Evolutionary conservation across 2,113 vertebrate genomes (phyloP).

Genomic region (Heteronetta atricapilla): DNA sequence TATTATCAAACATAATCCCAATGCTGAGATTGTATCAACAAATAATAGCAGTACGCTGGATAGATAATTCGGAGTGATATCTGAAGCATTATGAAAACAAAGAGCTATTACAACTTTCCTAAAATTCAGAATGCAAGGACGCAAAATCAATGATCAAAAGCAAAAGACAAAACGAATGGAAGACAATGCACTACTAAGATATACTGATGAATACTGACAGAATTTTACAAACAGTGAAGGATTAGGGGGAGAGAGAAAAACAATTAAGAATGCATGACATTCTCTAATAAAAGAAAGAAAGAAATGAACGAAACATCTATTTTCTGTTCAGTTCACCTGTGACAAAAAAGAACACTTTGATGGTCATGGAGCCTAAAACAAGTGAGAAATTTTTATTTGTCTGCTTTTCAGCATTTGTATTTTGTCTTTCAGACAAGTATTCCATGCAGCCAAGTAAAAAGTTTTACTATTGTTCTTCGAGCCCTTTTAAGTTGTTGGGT

Average conservation of each 20-base stretch:
- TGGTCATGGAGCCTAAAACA: neutral
- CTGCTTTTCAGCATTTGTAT: conserved; percentile 50
- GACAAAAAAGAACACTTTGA: conserved; percentile 42
- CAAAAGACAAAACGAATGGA: neutral
- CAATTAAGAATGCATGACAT: neutral
- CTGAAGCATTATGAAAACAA: neutral
- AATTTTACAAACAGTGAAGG: neutral
- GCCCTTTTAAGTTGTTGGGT: neutral
- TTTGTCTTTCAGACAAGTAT: conserved; percentile 63
- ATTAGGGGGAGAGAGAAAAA: neutral
- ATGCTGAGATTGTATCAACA: neutral
- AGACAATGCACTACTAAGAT: neutral
- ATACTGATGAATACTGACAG: neutral
- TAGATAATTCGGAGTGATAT: neutral
- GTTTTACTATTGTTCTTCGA: conserved; percentile 32
- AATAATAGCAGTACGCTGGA: neutral
- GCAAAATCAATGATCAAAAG: neutral
- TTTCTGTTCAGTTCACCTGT: conserved; percentile 12
- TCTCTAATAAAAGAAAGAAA: neutral
- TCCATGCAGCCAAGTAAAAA: conserved; percentile 36
- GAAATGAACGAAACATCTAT: neutral
- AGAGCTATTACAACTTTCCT: neutral
- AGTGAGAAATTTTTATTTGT: conserved; percentile 45
- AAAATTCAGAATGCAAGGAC: neutral
- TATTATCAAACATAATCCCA: neutral